phyloP scores from a whole-genome alignment of 1,140 invertebrate genomes.

The Eueides isabella region DNA sequence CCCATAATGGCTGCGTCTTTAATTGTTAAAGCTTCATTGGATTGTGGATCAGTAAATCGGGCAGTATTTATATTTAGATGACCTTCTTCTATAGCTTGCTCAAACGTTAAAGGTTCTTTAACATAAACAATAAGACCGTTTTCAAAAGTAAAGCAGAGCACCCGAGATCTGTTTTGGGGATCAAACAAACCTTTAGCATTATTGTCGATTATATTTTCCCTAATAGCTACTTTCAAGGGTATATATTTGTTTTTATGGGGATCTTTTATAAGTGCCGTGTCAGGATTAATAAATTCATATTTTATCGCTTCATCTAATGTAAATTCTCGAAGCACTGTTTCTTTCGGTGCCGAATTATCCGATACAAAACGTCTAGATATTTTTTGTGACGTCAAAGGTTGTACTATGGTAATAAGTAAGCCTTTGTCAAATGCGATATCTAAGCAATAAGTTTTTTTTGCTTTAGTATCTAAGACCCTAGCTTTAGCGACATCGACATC shows the following conservation, averaged over 20 bases:
- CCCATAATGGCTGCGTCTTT: conserved; percentile 92
- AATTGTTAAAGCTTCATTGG: conserved; percentile 87
- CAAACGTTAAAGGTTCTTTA: conserved; percentile 88
- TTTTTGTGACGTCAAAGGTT: conserved; percentile 85
- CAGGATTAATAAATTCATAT: conserved; percentile 89
- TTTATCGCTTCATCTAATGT: conserved; percentile 90
- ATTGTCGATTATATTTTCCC: conserved; percentile 87
- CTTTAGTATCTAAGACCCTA: conserved; percentile 89
- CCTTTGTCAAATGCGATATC: conserved; percentile 89
- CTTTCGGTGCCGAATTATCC: conserved; percentile 67
- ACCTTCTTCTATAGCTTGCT: conserved; percentile 88
- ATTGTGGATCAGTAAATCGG: conserved; percentile 88
- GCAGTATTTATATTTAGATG: conserved; percentile 88
- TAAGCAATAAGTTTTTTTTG: conserved; percentile 87
- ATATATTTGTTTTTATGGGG: conserved; percentile 89
- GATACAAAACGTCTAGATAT: conserved; percentile 82
- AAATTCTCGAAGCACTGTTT: conserved; percentile 85
- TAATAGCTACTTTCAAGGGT: conserved; percentile 87
- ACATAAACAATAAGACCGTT: conserved; percentile 88
- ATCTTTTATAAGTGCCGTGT: conserved; percentile 90
- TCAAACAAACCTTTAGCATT: conserved; percentile 86
- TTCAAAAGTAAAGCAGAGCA: conserved; percentile 88
- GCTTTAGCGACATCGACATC: conserved; percentile 90
- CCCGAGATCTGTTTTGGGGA: conserved; percentile 84
- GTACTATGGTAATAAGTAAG: conserved; percentile 88